Conservation (phyloP, 2,797 vertebrate species). For the Enteromius afrohamiltoni region DNA sequence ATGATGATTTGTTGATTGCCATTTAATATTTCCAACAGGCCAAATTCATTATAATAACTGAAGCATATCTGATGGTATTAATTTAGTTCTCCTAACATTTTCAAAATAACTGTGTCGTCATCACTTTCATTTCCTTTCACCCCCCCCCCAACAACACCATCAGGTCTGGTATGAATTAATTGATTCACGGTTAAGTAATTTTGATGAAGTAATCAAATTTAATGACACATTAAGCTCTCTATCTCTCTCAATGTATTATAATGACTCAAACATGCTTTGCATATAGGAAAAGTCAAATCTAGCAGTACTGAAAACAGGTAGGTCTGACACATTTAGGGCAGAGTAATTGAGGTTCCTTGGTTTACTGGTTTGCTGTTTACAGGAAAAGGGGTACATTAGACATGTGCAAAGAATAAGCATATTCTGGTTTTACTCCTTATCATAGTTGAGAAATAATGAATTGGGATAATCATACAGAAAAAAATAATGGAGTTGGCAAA, state of each 20-base stretch:
- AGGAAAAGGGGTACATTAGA: not conserved
- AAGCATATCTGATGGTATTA: not conserved
- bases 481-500: not conserved
- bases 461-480: not conserved
- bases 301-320: conserved; percentile 14
- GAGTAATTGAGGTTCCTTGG: not conserved
- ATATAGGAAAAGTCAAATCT: not conserved
- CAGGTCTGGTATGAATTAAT: not conserved
- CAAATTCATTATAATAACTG: not conserved
- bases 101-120: not conserved
- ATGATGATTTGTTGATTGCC: not conserved
- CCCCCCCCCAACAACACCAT: not conserved
- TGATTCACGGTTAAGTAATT: not conserved
- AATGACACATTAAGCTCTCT: not conserved
- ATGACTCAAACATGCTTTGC: conserved; percentile 22
- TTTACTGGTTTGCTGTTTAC: not conserved
- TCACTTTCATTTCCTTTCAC: not conserved
- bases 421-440: not conserved
- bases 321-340: conserved; percentile 10
- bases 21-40: not conserved
- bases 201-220: not conserved
- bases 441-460: not conserved
- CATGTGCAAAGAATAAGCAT: not conserved
- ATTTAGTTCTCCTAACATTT: not conserved
- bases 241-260: not conserved